Evolutionary conservation across 2,888 invertebrate genomes (phyloP), one percentile per base, ranked within the genome.

Genomic region (Tridacna gigas): DNA sequence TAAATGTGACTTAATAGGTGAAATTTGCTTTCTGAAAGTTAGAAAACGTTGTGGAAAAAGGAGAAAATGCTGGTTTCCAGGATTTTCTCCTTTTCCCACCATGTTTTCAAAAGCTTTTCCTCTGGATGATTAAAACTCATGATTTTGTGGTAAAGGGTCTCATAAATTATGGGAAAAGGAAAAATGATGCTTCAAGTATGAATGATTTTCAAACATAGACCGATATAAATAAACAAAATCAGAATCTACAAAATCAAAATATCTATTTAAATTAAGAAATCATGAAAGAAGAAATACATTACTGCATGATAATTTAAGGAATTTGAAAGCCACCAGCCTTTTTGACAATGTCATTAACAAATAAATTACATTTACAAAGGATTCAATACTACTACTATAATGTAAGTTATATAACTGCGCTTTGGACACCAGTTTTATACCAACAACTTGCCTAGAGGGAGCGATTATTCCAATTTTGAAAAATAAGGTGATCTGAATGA

Each of bases 311-410:
- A 74, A 25, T 60, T 26, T 74, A 5, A 51, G 26, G 4, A 74
- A 74, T 60, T 12, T 4, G 11, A 74, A 60, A 37, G 60, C 74
- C 2, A 0, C 71, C 15, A 73, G 71, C n/a, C 71, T 48, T 20
- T 7, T 5, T 47, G 71, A 73, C 20, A 22, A 73, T n/a, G n/a
- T 73, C 7, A 15, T 12, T 12, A 73, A 73, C n/a, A 48, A 73
- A 73, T 73, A 73, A 12, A 73, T 73, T 48, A 73, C 47, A 47
- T 48, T 7, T 11, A 73, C 71, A 1, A 73, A 73, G 48, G 15
- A 20, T 25, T 5, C n/a, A n/a, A n/a, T 73, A 12, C 22, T 48
- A 48, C 63, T 22, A 18, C 25, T 63, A n/a, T 63, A 63, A 4
- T 13, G 13, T n/a, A 63, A 63, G 25, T 22, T 63, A 63, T 63